A percentile compares a stretch with the other conserved stretches of the same genome.
These are phyloP conservation scores for Leucoraja erinaceus DNA, from an alignment of 2,113 vertebrate genomes.

Conservation along the genomic window DNA sequence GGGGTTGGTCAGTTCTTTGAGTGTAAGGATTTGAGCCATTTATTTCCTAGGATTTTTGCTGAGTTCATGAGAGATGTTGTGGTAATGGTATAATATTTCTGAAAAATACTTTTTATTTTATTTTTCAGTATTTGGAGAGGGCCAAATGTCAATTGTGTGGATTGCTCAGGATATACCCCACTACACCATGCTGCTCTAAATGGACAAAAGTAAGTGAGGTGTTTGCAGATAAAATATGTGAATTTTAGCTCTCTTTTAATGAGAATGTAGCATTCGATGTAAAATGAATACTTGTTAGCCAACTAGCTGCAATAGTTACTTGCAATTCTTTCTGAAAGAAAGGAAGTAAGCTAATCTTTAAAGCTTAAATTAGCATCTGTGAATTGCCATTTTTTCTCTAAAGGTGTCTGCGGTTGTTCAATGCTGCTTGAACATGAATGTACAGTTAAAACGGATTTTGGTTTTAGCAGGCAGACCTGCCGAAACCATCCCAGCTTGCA, in stretches of 20 bases:
- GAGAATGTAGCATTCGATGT: neutral
- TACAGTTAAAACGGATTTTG: too few species aligned
- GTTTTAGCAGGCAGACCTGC: too few species aligned
- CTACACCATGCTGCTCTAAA: constrained; percentile 92
- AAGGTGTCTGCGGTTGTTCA: too few species aligned
- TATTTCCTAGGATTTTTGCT: too few species aligned
- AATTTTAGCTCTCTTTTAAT: neutral
- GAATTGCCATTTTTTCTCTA: neutral
- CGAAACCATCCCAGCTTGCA: too few species aligned
- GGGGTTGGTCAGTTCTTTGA: neutral
- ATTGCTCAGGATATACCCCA: constrained; percentile 92
- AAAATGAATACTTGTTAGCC: neutral
- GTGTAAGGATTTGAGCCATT: neutral
- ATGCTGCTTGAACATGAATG: too few species aligned
- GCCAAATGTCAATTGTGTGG: constrained; percentile 95
- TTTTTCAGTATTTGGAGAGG: constrained; percentile 87
- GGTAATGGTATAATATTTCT: neutral
- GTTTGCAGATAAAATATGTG: neutral
- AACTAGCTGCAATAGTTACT: neutral
- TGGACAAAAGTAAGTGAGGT: constrained; percentile 79
- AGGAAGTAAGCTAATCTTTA: neutral
- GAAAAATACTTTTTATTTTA: constrained; percentile 42
- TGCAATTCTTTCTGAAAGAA: neutral
- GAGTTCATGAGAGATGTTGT: too few species aligned
- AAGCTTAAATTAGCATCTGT: neutral